Percentiles rank a stretch among this genome's conserved stretches.
phyloP scores from a whole-genome alignment of 2,797 vertebrate genomes.

The Ptychadena robeensis region DNA sequence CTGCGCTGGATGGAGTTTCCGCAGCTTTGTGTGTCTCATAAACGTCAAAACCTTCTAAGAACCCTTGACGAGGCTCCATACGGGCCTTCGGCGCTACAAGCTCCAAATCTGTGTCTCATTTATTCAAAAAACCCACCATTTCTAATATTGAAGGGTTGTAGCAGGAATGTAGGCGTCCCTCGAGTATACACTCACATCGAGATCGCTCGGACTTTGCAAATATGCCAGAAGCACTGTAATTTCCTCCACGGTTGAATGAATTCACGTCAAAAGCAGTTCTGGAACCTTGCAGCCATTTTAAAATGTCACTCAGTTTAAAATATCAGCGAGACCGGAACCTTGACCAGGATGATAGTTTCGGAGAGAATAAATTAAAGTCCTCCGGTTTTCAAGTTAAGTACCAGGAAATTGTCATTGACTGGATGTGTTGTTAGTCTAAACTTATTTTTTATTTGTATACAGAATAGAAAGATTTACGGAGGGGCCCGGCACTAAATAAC shows the following conservation, averaged over 20 bases:
- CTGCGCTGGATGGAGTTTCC: background rate
- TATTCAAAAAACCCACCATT: constrained; percentile 49
- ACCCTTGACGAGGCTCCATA: constrained; percentile 10
- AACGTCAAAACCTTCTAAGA: constrained; percentile 17
- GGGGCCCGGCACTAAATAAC: no score
- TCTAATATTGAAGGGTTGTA: constrained; percentile 48
- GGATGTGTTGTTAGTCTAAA: no score
- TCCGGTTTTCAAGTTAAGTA: no score
- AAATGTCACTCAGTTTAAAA: background rate
- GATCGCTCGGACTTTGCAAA: constrained; percentile 36
- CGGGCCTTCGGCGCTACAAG: background rate
- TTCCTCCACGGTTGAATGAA: constrained; percentile 27
- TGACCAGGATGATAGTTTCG: background rate
- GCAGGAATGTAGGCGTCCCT: constrained; percentile 22
- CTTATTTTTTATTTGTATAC: no score
- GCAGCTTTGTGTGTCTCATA: constrained; percentile 1
- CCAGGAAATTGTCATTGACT: no score
- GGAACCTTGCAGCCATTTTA: background rate
- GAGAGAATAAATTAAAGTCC: background rate
- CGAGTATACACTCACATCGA: constrained; percentile 37
- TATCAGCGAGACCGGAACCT: background rate
- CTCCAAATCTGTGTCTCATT: constrained; percentile 39
- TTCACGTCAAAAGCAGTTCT: constrained; percentile 1
- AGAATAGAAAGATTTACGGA: no score
- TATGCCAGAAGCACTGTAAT: constrained; percentile 39